phyloP scores from a whole-genome alignment of 2,113 vertebrate species.

The Mohoua ochrocephala region DNA sequence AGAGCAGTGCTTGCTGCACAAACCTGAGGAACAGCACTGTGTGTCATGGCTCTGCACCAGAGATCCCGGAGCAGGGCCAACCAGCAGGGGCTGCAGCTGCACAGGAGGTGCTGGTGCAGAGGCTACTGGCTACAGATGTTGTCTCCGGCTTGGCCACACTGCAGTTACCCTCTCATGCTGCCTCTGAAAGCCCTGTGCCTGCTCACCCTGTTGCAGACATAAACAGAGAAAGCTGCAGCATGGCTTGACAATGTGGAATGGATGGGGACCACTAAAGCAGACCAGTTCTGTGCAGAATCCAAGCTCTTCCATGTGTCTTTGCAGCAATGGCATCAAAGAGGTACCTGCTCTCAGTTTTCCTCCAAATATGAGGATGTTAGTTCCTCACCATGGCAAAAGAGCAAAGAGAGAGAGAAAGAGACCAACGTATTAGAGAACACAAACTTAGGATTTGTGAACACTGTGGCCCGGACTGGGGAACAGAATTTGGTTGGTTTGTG shows the following conservation, averaged over 20 bases:
- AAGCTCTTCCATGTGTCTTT: neutral
- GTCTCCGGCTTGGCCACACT: neutral
- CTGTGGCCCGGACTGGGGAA: neutral
- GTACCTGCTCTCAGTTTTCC: neutral
- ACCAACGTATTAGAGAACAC: neutral
- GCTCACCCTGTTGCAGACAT: neutral
- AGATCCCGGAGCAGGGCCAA: neutral
- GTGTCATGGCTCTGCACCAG: neutral
- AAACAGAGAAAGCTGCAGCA: neutral
- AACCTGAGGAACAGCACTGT: neutral
- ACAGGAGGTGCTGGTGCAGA: neutral
- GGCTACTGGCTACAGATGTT: neutral
- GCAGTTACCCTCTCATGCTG: rapidly evolving
- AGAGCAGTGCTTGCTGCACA: neutral
- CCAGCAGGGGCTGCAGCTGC: neutral
- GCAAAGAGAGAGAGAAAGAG: neutral
- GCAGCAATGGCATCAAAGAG: neutral
- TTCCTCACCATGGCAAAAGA: neutral
- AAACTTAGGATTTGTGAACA: neutral
- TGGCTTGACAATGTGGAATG: rapidly evolving
- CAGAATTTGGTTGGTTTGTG: neutral
- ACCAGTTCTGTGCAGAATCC: neutral
- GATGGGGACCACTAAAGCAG: neutral
- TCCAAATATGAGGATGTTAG: neutral
- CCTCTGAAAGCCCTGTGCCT: rapidly evolving